Percentiles rank a stretch among this genome's conserved stretches.
Evolutionary conservation across 2,113 vertebrate species (phyloP).

Genomic region (Mesitornis unicolor): DNA sequence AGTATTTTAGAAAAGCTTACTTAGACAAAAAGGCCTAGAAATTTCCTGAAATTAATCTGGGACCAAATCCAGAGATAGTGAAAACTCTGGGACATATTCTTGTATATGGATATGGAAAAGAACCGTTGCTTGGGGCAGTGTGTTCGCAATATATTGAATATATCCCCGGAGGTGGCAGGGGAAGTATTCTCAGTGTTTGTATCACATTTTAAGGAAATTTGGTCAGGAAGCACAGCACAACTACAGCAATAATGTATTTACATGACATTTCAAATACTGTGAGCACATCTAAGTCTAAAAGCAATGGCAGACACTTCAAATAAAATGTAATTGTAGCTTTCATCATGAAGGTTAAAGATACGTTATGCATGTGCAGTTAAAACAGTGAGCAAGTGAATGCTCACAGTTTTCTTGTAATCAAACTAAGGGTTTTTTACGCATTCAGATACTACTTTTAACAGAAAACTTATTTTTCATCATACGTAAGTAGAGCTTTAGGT

Average conservation of each 20-base stretch:
- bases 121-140: background rate
- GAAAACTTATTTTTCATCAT: background rate
- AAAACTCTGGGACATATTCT: background rate
- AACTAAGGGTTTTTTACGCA: fast-evolving
- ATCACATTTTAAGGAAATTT: background rate
- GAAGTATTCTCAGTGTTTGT: background rate
- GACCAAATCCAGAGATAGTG: slow-evolving; percentile 19
- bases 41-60: background rate
- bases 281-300: background rate
- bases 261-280: background rate
- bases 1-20: background rate
- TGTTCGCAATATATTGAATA: background rate
- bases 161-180: background rate
- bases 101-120: background rate
- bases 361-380: background rate
- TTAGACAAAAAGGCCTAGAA: background rate
- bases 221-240: background rate
- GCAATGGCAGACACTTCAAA: background rate
- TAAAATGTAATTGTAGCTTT: background rate
- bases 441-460: background rate
- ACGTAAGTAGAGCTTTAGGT: background rate
- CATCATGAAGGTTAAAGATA: background rate
- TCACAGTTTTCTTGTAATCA: background rate
- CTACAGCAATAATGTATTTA: background rate
- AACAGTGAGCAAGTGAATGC: background rate